These are phyloP conservation scores for Catharus minimus DNA, from an alignment of 2,113 vertebrate species.

Conservation along the genomic window DNA sequence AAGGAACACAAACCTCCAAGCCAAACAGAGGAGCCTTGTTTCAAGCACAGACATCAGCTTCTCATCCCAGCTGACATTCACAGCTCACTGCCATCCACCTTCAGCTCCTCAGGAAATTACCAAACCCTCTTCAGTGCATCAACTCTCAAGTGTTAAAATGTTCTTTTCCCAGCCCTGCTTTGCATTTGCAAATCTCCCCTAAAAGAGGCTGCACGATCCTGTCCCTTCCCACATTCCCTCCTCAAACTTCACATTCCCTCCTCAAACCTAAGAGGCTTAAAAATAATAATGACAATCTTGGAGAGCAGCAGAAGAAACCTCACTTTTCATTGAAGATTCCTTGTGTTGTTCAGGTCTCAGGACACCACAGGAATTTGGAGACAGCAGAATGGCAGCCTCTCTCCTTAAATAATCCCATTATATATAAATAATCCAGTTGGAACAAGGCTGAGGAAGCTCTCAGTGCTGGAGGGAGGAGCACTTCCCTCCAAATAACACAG, in stretches of 20 bases:
- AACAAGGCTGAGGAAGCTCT: neutral
- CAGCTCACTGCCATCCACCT: neutral
- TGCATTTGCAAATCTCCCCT: neutral
- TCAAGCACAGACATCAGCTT: neutral
- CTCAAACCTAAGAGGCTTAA: neutral
- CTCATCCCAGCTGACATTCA: neutral
- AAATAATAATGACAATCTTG: neutral
- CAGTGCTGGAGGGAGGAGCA: neutral
- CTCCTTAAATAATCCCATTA: neutral
- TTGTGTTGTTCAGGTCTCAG: neutral
- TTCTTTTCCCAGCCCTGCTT: neutral
- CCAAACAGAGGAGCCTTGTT: neutral
- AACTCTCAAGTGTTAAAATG: neutral
- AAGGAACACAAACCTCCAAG: neutral
- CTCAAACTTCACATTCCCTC: neutral
- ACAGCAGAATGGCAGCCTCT: neutral
- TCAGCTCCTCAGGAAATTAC: neutral
- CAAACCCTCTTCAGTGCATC: neutral
- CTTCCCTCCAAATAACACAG: rapidly evolving
- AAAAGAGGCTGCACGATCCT: neutral
- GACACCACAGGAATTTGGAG: rapidly evolving
- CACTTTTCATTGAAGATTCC: neutral
- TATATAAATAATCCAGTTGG: neutral
- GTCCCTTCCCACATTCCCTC: neutral
- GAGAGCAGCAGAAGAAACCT: neutral